phyloP scores from a whole-genome alignment of 1,140 invertebrate species.

The Geopemphigus sp. region DNA sequence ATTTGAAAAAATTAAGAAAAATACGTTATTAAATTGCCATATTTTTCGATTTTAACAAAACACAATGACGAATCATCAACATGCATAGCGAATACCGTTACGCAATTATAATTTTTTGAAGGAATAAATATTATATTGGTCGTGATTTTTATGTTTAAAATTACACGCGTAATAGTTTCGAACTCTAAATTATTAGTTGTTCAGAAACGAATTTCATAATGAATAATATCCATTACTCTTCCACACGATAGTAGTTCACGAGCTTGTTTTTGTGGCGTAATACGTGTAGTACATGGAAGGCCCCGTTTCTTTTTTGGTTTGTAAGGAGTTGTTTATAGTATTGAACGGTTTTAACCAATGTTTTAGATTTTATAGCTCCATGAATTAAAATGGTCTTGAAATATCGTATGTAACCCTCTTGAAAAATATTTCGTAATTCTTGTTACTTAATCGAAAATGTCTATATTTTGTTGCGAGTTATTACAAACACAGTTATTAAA shows the following conservation, averaged over 20 bases:
- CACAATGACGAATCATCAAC: too few relatives aligned
- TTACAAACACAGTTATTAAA: constrained; percentile 3
- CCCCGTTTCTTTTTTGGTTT: background rate
- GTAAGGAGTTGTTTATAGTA: background rate
- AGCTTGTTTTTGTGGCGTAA: background rate
- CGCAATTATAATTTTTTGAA: background rate
- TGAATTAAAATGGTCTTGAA: constrained; percentile 18
- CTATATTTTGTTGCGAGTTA: background rate
- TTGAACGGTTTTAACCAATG: background rate
- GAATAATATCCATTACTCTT: constrained; percentile 16
- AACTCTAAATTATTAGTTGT: background rate
- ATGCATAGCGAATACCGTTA: background rate
- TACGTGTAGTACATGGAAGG: background rate
- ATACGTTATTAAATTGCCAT: too few relatives aligned
- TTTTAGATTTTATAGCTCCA: constrained; percentile 15
- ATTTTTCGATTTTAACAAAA: too few relatives aligned
- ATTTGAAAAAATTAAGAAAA: too few relatives aligned
- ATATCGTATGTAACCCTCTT: background rate
- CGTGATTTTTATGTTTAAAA: background rate
- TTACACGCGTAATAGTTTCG: background rate
- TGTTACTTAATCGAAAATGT: constrained; percentile 3
- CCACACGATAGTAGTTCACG: background rate
- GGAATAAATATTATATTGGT: background rate
- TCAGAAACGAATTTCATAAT: constrained; percentile 8
- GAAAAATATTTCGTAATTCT: constrained; percentile 25